Conservation (phyloP, 1,140 invertebrate species). For the Calosoma granatense region DNA sequence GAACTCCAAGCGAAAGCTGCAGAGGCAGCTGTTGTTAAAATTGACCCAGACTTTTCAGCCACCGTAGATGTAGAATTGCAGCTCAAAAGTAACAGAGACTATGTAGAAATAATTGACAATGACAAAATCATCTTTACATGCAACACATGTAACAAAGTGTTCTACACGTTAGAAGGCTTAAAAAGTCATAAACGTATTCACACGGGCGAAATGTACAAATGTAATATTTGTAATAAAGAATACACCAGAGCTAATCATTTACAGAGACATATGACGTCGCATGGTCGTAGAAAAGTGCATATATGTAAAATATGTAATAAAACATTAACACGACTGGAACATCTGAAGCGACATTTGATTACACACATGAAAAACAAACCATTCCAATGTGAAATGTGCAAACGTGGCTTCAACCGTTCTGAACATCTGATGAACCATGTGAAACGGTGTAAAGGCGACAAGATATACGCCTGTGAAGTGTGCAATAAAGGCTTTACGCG, state of each 20-base stretch:
- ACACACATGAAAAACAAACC: constrained; percentile 32
- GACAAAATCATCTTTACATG: constrained; percentile 29
- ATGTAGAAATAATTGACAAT: constrained; percentile 28
- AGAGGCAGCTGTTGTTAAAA: constrained; percentile 3
- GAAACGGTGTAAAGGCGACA: constrained; percentile 29
- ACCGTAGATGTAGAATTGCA: neutral
- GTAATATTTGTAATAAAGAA: constrained; percentile 28
- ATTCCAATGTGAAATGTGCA: constrained; percentile 44
- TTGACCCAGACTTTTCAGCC: constrained; percentile 5
- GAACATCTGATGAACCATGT: constrained; percentile 39
- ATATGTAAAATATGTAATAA: constrained; percentile 33
- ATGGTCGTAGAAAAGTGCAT: constrained; percentile 27
- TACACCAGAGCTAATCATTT: constrained; percentile 28
- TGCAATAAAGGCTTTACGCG: constrained; percentile 37
- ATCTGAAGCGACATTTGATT: constrained; percentile 30
- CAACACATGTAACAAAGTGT: constrained; percentile 28
- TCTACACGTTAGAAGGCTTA: constrained; percentile 29
- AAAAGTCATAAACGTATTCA: constrained; percentile 29
- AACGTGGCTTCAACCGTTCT: constrained; percentile 37
- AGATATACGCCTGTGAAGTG: constrained; percentile 36
- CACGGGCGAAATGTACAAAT: constrained; percentile 27
- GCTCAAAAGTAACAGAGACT: constrained; percentile 17
- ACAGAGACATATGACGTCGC: constrained; percentile 27
- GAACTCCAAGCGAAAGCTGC: neutral
- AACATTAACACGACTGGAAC: constrained; percentile 29